Conservation (phyloP, 2,888 invertebrate genomes). For the Oegoconia quadripuncta region DNA sequence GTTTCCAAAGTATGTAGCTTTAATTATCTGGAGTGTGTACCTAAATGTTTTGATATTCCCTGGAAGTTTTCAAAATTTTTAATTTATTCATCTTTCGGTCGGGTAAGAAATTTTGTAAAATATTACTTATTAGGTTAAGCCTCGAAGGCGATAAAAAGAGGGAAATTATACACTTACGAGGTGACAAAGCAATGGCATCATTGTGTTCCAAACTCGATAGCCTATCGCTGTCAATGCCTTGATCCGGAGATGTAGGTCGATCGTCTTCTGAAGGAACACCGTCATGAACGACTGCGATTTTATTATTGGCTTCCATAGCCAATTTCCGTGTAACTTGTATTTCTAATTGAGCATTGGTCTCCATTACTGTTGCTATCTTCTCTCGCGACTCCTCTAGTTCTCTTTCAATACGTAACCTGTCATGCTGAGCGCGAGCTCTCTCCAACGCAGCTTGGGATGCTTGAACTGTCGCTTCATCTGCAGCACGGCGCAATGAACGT, state of each 20-base stretch:
- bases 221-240: slow-evolving; percentile 93
- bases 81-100: no score
- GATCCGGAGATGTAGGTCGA: slow-evolving; percentile 86
- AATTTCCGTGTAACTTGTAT: slow-evolving; percentile 68
- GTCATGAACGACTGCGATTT: slow-evolving; percentile 48
- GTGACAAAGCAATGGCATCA: slow-evolving; percentile 62
- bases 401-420: slow-evolving; percentile 82
- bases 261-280: slow-evolving; percentile 56
- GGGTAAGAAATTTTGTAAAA: no score
- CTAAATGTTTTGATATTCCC: no score
- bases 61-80: no score
- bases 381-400: slow-evolving; percentile 79
- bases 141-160: no score
- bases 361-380: slow-evolving; percentile 53
- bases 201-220: slow-evolving; percentile 82
- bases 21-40: no score
- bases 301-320: slow-evolving; percentile 44
- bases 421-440: slow-evolving; percentile 85
- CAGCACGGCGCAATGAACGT: slow-evolving; percentile 80
- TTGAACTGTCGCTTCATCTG: slow-evolving; percentile 85
- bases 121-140: no score
- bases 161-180: slow-evolving; percentile 54
- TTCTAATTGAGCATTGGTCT: slow-evolving; percentile 57
- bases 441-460: slow-evolving; percentile 87
- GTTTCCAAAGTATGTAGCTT: no score